phyloP scores from a whole-genome alignment of 2,113 vertebrate species.

The Cynocephalus volans region DNA sequence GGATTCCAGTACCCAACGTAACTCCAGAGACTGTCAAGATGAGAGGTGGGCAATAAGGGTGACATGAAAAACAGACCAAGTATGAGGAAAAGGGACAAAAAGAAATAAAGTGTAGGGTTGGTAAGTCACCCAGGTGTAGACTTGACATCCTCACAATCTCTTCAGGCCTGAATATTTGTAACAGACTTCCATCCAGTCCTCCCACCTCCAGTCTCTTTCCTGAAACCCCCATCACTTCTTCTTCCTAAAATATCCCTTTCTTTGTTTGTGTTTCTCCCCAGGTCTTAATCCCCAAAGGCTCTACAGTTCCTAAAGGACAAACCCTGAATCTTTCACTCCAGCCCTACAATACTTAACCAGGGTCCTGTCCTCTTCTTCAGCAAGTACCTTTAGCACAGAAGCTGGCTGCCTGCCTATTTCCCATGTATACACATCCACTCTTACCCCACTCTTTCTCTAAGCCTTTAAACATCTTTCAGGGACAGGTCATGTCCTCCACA shows the following conservation, averaged over 20 bases:
- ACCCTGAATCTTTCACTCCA: no score
- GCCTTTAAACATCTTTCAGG: not conserved
- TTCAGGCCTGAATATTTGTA: not conserved
- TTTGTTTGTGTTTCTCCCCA: not conserved
- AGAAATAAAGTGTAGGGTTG: not conserved
- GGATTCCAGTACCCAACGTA: not conserved
- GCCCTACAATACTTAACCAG: not conserved
- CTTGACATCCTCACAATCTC: not conserved
- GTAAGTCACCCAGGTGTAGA: not conserved
- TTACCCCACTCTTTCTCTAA: not conserved
- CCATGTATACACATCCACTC: not conserved
- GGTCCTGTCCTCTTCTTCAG: not conserved
- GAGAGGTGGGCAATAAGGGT: not conserved
- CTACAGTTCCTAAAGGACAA: not conserved
- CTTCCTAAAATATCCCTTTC: not conserved
- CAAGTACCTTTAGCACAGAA: not conserved
- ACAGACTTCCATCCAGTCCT: not conserved
- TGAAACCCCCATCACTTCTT: not conserved
- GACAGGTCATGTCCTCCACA: not conserved
- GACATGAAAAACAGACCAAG: not conserved
- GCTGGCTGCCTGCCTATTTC: not conserved
- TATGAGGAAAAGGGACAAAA: not conserved
- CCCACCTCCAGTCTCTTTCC: not conserved
- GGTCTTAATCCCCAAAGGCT: not conserved
- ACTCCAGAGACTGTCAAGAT: not conserved